phyloP scores from a whole-genome alignment of 2,888 invertebrate genomes.

The Melanargia galathea region DNA sequence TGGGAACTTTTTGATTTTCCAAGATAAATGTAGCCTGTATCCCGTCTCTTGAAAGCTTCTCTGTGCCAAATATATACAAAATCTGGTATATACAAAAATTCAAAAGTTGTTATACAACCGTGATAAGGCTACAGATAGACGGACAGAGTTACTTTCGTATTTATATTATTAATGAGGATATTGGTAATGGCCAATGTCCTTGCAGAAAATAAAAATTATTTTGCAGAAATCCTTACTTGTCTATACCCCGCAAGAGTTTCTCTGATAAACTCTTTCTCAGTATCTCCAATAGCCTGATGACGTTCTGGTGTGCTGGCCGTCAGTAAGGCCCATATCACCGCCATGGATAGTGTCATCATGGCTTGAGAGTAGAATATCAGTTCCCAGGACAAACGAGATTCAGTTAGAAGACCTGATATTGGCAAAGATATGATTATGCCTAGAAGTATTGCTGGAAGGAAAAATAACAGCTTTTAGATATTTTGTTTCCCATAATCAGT shows the following conservation, averaged over 20 bases:
- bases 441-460: constrained; percentile 45
- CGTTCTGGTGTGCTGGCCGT: constrained; percentile 61
- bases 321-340: constrained; percentile 57
- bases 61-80: too few species aligned
- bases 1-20: too few species aligned
- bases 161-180: too few species aligned
- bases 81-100: too few species aligned
- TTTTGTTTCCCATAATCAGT: too few species aligned
- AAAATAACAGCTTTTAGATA: background rate
- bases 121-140: too few species aligned
- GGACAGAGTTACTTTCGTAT: too few species aligned
- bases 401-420: constrained; percentile 53
- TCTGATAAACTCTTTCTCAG: constrained; percentile 65
- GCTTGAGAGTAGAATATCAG: constrained; percentile 65
- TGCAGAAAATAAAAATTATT: background rate
- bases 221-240: constrained; percentile 39
- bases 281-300: constrained; percentile 67
- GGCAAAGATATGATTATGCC: constrained; percentile 63
- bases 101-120: too few species aligned
- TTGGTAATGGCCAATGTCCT: too few species aligned
- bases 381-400: constrained; percentile 65
- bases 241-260: constrained; percentile 49
- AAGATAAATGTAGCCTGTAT: too few species aligned
- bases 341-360: constrained; percentile 61
- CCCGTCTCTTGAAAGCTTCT: too few species aligned